A percentile compares a stretch with the other conserved stretches of the same genome.
phyloP scores from a whole-genome alignment of 1,140 invertebrate genomes.

The Galendromus occidentalis region DNA sequence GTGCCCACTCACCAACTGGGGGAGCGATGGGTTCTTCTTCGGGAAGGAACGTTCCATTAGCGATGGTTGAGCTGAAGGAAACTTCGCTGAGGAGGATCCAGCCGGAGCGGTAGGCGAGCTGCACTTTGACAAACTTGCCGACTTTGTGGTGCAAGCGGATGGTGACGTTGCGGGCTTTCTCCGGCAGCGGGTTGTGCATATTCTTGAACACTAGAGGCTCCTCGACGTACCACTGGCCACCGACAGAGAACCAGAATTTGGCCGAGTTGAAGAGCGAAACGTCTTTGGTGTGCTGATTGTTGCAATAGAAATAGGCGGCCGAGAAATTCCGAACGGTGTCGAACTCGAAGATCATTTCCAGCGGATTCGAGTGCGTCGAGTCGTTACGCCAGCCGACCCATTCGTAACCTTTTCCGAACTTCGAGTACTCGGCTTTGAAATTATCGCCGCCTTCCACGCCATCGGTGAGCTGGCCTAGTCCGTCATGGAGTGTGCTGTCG shows the following conservation, averaged over 20 bases:
- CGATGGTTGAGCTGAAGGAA: slow-evolving; percentile 35
- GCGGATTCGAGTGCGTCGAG: slow-evolving; percentile 22
- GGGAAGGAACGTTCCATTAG: slow-evolving; percentile 40
- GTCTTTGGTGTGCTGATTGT: slow-evolving; percentile 45
- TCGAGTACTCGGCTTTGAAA: slow-evolving; percentile 37
- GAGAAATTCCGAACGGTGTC: slow-evolving; percentile 66
- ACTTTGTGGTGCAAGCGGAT: slow-evolving; percentile 63
- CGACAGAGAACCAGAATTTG: slow-evolving; percentile 57
- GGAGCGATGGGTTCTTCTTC: slow-evolving; percentile 30
- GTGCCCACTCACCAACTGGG: slow-evolving; percentile 16
- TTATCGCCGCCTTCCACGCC: slow-evolving; percentile 56
- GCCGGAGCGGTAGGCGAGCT: slow-evolving; percentile 52
- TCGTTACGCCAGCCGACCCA: slow-evolving; percentile 88
- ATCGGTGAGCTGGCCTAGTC: slow-evolving; percentile 70
- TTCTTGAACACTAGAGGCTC: slow-evolving; percentile 50
- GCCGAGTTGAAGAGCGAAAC: slow-evolving; percentile 58
- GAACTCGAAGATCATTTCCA: slow-evolving; percentile 64
- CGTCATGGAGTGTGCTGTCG: slow-evolving; percentile 44
- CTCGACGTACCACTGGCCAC: slow-evolving; percentile 46
- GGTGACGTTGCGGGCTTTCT: slow-evolving; percentile 54
- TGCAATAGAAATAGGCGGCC: slow-evolving; percentile 52
- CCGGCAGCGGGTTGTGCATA: slow-evolving; percentile 58
- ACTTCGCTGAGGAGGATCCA: slow-evolving; percentile 82
- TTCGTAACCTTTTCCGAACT: slow-evolving; percentile 39
- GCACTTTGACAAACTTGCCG: slow-evolving; percentile 56